phyloP scores from a whole-genome alignment of 2,113 vertebrate species.

The Cichladusa arquata region DNA sequence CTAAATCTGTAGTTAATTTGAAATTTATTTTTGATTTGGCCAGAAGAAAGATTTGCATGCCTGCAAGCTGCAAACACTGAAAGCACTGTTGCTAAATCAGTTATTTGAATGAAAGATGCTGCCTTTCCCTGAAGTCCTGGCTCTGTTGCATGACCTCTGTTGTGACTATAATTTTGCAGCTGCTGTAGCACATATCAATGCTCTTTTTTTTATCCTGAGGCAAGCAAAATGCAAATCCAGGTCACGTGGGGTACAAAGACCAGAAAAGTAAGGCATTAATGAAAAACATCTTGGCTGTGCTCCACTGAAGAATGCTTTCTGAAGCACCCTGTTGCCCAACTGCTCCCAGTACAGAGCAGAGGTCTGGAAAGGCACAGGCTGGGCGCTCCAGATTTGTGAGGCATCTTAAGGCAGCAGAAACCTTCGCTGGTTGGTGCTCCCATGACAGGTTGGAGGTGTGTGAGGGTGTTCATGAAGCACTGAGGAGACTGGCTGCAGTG shows the following conservation, averaged over 20 bases:
- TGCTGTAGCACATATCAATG: neutral
- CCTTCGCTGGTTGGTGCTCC: neutral
- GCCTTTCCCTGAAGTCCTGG: neutral
- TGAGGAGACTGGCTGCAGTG: neutral
- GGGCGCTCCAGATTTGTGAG: neutral
- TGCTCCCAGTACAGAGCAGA: rapidly evolving
- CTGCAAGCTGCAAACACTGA: neutral
- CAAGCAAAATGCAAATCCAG: neutral
- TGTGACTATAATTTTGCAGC: neutral
- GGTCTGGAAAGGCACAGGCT: neutral
- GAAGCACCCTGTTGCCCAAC: neutral
- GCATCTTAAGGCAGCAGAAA: neutral
- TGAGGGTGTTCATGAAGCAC: neutral
- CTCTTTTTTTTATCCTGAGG: neutral
- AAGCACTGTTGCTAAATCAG: neutral
- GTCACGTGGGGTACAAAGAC: neutral
- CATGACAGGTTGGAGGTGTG: neutral
- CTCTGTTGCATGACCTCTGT: neutral
- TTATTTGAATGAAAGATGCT: neutral
- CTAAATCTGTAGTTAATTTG: neutral
- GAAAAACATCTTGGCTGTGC: neutral
- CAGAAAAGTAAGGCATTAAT: slow-evolving; percentile 2
- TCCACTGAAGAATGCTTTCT: neutral
- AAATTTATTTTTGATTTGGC: neutral
- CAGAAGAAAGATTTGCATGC: neutral